phyloP scores from a whole-genome alignment of 2,113 vertebrate genomes.

The Circaetus gallicus region DNA sequence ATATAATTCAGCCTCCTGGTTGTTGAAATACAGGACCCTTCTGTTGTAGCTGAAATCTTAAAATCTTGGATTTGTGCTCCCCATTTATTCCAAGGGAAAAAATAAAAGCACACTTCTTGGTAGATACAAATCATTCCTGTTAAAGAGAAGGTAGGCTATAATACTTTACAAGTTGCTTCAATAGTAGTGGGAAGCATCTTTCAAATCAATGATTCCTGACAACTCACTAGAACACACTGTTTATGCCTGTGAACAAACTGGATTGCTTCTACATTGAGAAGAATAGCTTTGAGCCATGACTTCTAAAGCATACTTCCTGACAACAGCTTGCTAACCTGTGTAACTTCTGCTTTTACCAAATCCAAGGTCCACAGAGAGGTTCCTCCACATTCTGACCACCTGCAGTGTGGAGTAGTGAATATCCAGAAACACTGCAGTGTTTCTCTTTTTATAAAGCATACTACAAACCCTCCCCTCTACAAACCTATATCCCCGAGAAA shows the following conservation, averaged over 20 bases:
- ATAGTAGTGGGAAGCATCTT: background rate
- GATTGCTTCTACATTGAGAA: background rate
- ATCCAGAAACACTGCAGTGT: background rate
- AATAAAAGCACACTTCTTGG: background rate
- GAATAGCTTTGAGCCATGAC: background rate
- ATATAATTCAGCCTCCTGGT: background rate
- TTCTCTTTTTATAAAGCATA: conserved; percentile 2
- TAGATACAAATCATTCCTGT: background rate
- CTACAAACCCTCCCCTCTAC: background rate
- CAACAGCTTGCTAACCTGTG: background rate
- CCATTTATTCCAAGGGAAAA: background rate
- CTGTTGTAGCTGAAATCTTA: background rate
- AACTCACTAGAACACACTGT: background rate
- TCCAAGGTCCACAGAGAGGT: background rate
- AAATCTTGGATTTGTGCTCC: background rate
- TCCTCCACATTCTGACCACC: background rate
- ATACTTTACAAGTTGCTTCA: background rate
- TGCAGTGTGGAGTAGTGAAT: background rate
- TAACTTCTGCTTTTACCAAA: background rate
- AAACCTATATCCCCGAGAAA: background rate
- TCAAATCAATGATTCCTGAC: background rate
- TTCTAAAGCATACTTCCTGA: background rate
- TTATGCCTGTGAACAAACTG: background rate
- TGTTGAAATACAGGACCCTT: background rate
- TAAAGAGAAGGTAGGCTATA: background rate